Conservation (phyloP, 2,113 vertebrate species). For the Hylia prasina region DNA sequence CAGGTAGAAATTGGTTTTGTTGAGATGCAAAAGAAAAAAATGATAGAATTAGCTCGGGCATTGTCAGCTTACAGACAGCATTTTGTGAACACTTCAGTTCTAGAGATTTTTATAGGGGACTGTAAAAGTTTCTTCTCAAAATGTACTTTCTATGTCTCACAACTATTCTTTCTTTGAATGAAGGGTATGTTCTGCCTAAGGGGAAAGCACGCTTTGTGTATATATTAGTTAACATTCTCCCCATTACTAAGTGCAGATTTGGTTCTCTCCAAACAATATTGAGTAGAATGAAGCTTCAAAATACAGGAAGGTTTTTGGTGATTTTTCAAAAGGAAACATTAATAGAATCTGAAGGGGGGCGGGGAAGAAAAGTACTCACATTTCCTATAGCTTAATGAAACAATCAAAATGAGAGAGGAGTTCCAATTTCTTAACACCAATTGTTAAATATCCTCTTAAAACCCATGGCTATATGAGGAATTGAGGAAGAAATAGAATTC, state of each 20-base stretch:
- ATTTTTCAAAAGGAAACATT: not conserved
- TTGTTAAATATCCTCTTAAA: not conserved
- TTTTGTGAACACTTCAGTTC: not conserved
- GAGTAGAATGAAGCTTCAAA: not conserved
- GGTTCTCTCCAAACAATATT: not conserved
- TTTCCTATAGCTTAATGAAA: not conserved
- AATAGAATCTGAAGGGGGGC: not conserved
- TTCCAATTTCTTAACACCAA: not conserved
- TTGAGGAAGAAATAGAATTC: not conserved
- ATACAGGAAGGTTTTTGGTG: not conserved
- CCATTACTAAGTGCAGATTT: not conserved
- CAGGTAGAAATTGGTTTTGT: not conserved
- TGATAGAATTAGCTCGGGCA: not conserved
- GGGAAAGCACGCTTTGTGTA: not conserved
- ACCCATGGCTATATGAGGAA: not conserved
- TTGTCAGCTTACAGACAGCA: not conserved
- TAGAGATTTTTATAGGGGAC: not conserved
- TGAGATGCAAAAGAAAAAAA: not conserved
- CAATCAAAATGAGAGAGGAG: not conserved
- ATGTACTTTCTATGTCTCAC: not conserved
- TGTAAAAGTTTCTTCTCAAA: not conserved
- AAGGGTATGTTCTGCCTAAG: not conserved
- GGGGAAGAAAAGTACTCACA: not conserved
- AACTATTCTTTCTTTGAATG: not conserved
- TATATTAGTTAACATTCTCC: not conserved